Evolutionary conservation across 1,140 invertebrate species (phyloP).

Genomic region (Brachionus angularis): DNA sequence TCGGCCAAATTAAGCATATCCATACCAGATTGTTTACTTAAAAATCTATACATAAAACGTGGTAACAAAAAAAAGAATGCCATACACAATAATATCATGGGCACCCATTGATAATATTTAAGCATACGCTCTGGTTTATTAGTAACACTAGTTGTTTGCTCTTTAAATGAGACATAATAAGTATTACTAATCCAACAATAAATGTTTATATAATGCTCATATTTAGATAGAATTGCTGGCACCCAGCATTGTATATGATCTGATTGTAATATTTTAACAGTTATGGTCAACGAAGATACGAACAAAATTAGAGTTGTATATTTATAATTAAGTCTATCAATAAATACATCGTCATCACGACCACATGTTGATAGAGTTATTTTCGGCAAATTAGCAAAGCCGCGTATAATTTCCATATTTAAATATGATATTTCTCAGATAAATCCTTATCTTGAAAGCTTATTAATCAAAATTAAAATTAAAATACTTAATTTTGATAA

Average conservation of each 20-base stretch:
- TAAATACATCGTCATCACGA: slow-evolving; percentile 45
- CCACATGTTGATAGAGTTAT: slow-evolving; percentile 41
- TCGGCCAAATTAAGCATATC: slow-evolving; percentile 39
- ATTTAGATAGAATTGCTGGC: slow-evolving; percentile 25
- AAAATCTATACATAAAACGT: slow-evolving; percentile 53
- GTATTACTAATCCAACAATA: slow-evolving; percentile 43
- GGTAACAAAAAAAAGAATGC: slow-evolving; percentile 57
- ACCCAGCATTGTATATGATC: slow-evolving; percentile 74
- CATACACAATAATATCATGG: slow-evolving; percentile 56
- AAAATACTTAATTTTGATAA: background rate
- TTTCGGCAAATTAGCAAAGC: slow-evolving; percentile 42
- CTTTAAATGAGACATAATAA: slow-evolving; percentile 39
- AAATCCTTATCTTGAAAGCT: background rate
- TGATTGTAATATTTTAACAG: slow-evolving; percentile 81
- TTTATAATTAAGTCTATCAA: slow-evolving; percentile 72
- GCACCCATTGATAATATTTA: slow-evolving; percentile 60
- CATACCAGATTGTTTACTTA: slow-evolving; percentile 44
- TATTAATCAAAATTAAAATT: slow-evolving; percentile 25
- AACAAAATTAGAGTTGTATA: slow-evolving; percentile 80
- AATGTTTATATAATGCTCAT: slow-evolving; percentile 39
- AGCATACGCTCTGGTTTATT: slow-evolving; percentile 46
- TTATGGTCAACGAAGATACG: slow-evolving; percentile 79
- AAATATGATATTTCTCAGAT: background rate
- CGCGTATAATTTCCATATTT: slow-evolving; percentile 40
- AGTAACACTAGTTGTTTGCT: slow-evolving; percentile 33